phyloP scores from a whole-genome alignment of 2,888 invertebrate genomes.

The Callinectes sapidus region DNA sequence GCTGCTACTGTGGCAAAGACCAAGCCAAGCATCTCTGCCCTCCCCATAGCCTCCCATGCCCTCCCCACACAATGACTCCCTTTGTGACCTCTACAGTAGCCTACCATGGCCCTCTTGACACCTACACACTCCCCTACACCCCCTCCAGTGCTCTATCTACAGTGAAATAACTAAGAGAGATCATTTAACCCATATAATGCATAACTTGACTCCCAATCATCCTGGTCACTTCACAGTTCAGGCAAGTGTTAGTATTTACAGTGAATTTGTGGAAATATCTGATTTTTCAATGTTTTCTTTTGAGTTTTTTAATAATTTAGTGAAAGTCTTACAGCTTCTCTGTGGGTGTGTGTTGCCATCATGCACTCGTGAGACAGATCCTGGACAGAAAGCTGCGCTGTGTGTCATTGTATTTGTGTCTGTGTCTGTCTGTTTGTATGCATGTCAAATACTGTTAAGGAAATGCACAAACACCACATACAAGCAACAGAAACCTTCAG shows the following conservation, averaged over 20 bases:
- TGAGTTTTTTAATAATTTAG: not conserved
- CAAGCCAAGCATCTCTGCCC: not conserved
- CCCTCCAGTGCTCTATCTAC: not conserved
- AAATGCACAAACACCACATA: conserved; percentile 10
- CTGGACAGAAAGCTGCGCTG: not conserved
- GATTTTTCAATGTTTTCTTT: not conserved
- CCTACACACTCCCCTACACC: not conserved
- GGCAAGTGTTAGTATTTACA: not conserved
- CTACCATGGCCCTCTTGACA: not conserved
- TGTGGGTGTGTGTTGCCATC: not conserved
- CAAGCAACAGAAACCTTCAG: conserved; percentile 9
- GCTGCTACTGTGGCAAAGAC: too few species aligned
- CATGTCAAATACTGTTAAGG: not conserved
- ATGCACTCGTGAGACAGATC: conserved; percentile 1
- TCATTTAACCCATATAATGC: not conserved
- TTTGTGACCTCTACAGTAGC: not conserved
- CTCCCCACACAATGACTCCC: not conserved
- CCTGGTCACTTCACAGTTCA: not conserved
- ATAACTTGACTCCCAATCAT: too few species aligned
- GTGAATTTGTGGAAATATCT: not conserved
- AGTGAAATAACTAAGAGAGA: not conserved
- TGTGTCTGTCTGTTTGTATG: not conserved
- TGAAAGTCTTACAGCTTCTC: not conserved
- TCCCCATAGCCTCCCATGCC: not conserved
- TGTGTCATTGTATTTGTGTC: not conserved